These are phyloP conservation scores for Takifugu bimaculatus DNA, from an alignment of 2,113 vertebrate species.

Conservation along the genomic window DNA sequence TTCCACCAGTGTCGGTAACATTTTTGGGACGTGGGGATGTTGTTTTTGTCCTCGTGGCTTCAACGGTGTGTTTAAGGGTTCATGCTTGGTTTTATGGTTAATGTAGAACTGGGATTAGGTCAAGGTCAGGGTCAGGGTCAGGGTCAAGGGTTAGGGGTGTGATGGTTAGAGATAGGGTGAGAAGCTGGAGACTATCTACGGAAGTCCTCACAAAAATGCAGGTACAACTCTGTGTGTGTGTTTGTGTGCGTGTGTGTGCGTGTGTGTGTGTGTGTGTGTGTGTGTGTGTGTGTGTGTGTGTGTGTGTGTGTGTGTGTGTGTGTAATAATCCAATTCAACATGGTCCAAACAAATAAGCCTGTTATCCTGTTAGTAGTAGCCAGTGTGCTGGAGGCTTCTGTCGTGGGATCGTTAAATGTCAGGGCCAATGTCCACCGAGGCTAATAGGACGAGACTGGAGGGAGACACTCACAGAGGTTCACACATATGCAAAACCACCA, in stretches of 20 bases:
- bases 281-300: slow-evolving; percentile 15
- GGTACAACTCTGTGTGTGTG: slow-evolving; percentile 4
- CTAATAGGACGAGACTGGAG: slow-evolving; percentile 32
- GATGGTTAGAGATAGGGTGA: too few relatives aligned
- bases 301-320: slow-evolving; percentile 26
- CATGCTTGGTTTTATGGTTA: too few relatives aligned
- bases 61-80: too few relatives aligned
- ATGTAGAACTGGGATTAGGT: too few relatives aligned
- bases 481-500: not conserved
- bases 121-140: too few relatives aligned
- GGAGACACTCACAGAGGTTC: not conserved
- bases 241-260: not conserved
- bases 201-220: not conserved
- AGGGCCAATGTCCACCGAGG: slow-evolving; percentile 39
- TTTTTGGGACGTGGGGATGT: too few relatives aligned
- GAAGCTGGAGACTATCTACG: not conserved
- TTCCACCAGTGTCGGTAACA: too few relatives aligned
- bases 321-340: slow-evolving; percentile 43
- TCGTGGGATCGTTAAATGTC: slow-evolving; percentile 52
- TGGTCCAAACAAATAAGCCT: slow-evolving; percentile 43
- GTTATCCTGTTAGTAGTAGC: slow-evolving; percentile 56
- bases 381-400: slow-evolving; percentile 36
- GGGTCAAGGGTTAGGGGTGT: too few relatives aligned
- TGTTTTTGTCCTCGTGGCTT: too few relatives aligned
- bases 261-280: not conserved